Percentiles rank a stretch among this genome's conserved stretches.
Evolutionary conservation across 2,113 vertebrate genomes (phyloP).

Genomic region (Neodon shergylaensis): DNA sequence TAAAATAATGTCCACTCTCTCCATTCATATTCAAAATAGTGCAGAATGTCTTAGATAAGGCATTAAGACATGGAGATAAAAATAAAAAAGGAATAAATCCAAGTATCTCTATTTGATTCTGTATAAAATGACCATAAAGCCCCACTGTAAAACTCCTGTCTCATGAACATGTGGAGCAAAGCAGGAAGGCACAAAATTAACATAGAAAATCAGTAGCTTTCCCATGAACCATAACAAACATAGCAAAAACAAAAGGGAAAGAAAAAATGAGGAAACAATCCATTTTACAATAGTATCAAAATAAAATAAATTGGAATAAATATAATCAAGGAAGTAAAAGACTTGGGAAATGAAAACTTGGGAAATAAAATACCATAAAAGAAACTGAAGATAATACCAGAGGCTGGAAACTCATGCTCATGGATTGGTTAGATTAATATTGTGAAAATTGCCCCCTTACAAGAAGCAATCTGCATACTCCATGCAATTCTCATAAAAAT

Average conservation of each 20-base stretch:
- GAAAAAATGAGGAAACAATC: background rate
- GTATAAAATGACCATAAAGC: background rate
- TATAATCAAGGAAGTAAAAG: background rate
- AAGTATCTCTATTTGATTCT: background rate
- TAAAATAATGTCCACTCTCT: background rate
- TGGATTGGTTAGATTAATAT: background rate
- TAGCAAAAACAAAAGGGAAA: background rate
- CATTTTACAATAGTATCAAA: background rate
- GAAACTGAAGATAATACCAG: background rate
- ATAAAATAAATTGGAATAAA: background rate
- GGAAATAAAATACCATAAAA: background rate
- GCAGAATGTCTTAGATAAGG: background rate
- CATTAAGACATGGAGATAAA: background rate
- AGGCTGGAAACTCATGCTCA: background rate
- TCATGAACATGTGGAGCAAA: background rate
- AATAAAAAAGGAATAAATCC: background rate
- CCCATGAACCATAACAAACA: background rate
- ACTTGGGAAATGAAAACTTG: background rate
- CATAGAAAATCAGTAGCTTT: background rate
- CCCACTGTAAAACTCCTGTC: background rate
- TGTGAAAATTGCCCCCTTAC: background rate
- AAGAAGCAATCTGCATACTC: background rate
- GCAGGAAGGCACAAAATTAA: background rate
- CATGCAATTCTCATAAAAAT: background rate
- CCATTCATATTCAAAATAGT: background rate